Conservation (phyloP, 2,888 invertebrate genomes). For the Pristionchus maxplancki region DNA sequence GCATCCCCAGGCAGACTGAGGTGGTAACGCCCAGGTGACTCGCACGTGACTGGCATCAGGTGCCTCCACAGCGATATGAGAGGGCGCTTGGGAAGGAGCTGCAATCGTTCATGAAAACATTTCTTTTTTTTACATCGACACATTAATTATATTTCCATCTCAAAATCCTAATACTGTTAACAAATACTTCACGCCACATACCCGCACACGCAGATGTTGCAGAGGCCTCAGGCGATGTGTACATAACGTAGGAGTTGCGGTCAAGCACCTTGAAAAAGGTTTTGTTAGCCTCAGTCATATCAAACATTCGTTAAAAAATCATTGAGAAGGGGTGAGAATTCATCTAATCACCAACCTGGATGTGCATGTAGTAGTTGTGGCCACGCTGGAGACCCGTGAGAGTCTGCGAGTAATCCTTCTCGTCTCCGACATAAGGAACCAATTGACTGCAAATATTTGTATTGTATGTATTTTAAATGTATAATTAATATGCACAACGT, state of each 20-base stretch:
- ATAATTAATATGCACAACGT: too few species aligned
- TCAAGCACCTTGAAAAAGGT: constrained; percentile 73
- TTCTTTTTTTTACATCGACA: neutral
- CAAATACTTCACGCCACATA: too few species aligned
- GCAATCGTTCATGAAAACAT: constrained; percentile 53
- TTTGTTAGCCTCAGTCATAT: too few species aligned
- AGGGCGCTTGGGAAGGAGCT: constrained; percentile 75
- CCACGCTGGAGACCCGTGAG: constrained; percentile 73
- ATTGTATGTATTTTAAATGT: too few species aligned
- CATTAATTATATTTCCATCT: neutral
- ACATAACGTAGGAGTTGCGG: constrained; percentile 76
- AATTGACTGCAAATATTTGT: constrained; percentile 67
- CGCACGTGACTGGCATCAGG: constrained; percentile 72
- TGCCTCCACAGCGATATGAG: constrained; percentile 71
- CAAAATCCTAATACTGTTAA: too few species aligned
- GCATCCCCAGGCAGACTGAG: constrained; percentile 72
- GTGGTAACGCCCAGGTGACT: constrained; percentile 68
- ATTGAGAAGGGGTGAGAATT: too few species aligned
- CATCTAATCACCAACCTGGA: constrained; percentile 62
- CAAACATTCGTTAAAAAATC: too few species aligned
- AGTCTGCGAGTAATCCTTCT: constrained; percentile 70
- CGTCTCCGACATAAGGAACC: constrained; percentile 75
- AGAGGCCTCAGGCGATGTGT: constrained; percentile 71
- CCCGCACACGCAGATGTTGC: constrained; percentile 70
- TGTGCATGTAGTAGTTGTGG: constrained; percentile 68